Evolutionary conservation across 2,797 vertebrate species (phyloP).

Genomic region (Cirrhinus molitorella): DNA sequence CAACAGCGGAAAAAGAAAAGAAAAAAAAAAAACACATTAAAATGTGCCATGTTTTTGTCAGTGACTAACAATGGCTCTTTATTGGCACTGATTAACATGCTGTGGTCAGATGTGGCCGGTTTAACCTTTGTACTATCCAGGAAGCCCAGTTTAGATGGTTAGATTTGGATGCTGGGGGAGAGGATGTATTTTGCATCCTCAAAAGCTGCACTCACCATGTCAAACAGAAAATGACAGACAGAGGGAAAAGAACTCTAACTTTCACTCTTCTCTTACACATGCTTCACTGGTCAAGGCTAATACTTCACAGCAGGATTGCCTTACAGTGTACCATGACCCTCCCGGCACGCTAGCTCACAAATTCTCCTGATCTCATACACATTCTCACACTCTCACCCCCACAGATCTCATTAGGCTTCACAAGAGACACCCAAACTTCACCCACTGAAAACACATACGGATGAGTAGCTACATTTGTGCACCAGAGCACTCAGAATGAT

Average conservation of each 20-base stretch:
- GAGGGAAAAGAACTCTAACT: neutral
- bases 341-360: slow-evolving; percentile 13
- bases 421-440: slow-evolving; percentile 36
- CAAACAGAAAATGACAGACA: slow-evolving; percentile 35
- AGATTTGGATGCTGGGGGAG: neutral
- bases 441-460: slow-evolving; percentile 28
- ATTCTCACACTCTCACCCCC: slow-evolving; percentile 38
- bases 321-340: slow-evolving; percentile 47
- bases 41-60: neutral
- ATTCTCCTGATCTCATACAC: slow-evolving; percentile 44
- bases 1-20: neutral
- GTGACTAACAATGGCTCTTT: slow-evolving; percentile 32
- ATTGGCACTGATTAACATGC: slow-evolving; percentile 40
- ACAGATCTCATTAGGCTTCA: slow-evolving; percentile 47
- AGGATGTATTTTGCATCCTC: slow-evolving; percentile 3
- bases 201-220: slow-evolving; percentile 31
- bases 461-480: neutral
- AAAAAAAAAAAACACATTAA: neutral
- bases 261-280: slow-evolving; percentile 44
- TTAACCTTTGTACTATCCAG: slow-evolving; percentile 32
- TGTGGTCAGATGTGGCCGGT: slow-evolving; percentile 33
- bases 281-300: slow-evolving; percentile 50
- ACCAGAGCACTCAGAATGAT: neutral
- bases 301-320: slow-evolving; percentile 57
- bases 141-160: neutral